Base-by-base conservation (phyloP, 2,888 invertebrate genomes). In the Sphaerolaimus hirsutus region DNA sequence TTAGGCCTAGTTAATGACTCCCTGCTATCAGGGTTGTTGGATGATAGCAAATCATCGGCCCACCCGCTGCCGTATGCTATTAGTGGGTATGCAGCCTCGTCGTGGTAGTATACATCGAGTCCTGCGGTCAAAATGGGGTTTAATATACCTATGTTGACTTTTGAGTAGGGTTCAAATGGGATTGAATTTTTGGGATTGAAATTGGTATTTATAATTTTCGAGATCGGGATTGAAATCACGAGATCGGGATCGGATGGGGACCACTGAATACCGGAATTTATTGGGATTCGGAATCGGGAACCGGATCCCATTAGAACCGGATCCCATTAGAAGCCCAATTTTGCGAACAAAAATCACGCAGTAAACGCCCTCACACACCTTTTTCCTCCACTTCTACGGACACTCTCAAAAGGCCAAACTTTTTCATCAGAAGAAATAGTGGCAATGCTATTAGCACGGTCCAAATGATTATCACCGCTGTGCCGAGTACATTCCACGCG, bases 81-180 rank as follows among this genome's bases (percentile, higher is more conserved):
- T 2, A 56, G 56, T 0, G 68, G 68, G 52, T 69, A 69, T 4
- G 68, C 68, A 2, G 64, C 62, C 52, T 69, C 69, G 2, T 65
- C 65, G 55, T 69, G 69, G 47, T 67, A 64, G 22, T 66, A 59
- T 4, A 65, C 59, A 52, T 70, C 69, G 49, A 69, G 51, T 47
- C 69, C 68, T 66, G 54, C 5, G 48, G 43, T 32, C 2, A 23
- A 22, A 12, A 48, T 24, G 14, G 7, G 7, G 21, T 17, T 21
- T 17, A 14, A 5, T 42, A 12, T 5, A 7, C 19, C 7, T 14
- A 10, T n/a, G 17, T 14, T 12, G 56, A n/a, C n/a, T n/a, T n/a
- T n/a, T n/a, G n/a, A n/a, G n/a, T n/a, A n/a, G n/a, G n/a, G n/a
- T n/a, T n/a, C n/a, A n/a, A n/a, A n/a, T n/a, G n/a, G n/a, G n/a